Percentiles rank a stretch among this genome's conserved stretches.
Evolutionary conservation across 1,140 invertebrate species (phyloP).

Genomic region (Aphaenogaster rudis): DNA sequence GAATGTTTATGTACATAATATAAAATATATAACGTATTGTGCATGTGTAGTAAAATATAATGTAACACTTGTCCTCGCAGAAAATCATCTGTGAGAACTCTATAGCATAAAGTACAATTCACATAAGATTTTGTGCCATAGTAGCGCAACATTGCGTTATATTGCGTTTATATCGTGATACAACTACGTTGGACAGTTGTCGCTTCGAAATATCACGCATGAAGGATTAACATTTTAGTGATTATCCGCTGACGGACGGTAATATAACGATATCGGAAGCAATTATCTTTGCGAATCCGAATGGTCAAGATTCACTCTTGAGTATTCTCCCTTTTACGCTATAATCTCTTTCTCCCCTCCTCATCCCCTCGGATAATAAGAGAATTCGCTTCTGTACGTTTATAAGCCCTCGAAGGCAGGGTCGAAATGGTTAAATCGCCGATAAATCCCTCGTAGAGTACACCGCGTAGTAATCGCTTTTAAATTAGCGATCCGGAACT

Average conservation of each 20-base stretch:
- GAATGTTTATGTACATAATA: not conserved
- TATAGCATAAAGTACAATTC: not conserved
- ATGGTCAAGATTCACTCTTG: not conserved
- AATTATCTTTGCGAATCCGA: not conserved
- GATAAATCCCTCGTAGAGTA: constrained; percentile 44
- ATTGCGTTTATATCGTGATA: not conserved
- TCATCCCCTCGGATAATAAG: not conserved
- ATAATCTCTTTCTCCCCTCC: not conserved
- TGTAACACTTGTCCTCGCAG: not conserved
- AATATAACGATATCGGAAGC: not conserved
- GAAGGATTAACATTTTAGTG: not conserved
- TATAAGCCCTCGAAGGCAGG: not conserved
- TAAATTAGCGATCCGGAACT: constrained; percentile 56
- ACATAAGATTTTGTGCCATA: not conserved
- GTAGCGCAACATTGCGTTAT: not conserved
- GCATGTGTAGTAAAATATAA: not conserved
- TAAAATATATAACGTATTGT: not conserved
- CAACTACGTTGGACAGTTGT: not conserved
- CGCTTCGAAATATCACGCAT: not conserved
- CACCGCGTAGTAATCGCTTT: constrained; percentile 25
- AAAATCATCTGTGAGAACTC: not conserved
- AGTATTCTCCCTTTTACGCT: not conserved
- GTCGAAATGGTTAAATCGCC: constrained; percentile 38
- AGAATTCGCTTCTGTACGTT: not conserved
- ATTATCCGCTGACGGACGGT: not conserved